Evolutionary conservation across 2,888 invertebrate species (phyloP).

Genomic region (Epistrophe eligans): DNA sequence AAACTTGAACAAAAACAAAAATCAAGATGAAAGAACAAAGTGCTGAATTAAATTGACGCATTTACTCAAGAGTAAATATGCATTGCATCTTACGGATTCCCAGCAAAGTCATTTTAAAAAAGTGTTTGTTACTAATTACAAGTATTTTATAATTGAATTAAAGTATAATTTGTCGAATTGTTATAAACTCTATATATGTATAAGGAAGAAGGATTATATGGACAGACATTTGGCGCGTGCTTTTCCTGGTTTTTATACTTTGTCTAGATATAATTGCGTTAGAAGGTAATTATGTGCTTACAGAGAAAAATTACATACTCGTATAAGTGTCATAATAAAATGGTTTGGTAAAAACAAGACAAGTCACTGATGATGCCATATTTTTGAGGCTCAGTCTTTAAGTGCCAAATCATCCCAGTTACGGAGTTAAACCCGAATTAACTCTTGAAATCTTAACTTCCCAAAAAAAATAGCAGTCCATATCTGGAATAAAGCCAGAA

Average conservation of each 20-base stretch:
- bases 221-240: constrained; percentile 42
- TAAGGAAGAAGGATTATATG: not conserved
- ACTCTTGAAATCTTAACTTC: too few relatives aligned
- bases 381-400: not conserved
- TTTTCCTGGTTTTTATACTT: not conserved
- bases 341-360: not conserved
- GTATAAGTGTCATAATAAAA: not conserved
- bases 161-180: constrained; percentile 26
- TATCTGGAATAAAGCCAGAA: too few relatives aligned
- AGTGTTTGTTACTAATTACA: constrained; percentile 52
- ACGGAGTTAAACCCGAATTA: too few relatives aligned
- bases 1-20: not conserved
- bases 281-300: not conserved
- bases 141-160: constrained; percentile 53
- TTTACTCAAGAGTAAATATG: constrained; percentile 24
- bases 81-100: not conserved
- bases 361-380: not conserved
- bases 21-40: constrained; percentile 16
- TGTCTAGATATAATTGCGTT: constrained; percentile 14
- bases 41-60: constrained; percentile 39
- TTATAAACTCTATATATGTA: not conserved
- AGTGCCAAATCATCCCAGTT: too few relatives aligned
- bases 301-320: not conserved
- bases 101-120: constrained; percentile 10
- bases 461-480: too few relatives aligned